Percentiles rank a stretch among this genome's conserved stretches.
Evolutionary conservation across 1,140 invertebrate genomes (phyloP).

Genomic region (Meloidogyne chitwoodi): DNA sequence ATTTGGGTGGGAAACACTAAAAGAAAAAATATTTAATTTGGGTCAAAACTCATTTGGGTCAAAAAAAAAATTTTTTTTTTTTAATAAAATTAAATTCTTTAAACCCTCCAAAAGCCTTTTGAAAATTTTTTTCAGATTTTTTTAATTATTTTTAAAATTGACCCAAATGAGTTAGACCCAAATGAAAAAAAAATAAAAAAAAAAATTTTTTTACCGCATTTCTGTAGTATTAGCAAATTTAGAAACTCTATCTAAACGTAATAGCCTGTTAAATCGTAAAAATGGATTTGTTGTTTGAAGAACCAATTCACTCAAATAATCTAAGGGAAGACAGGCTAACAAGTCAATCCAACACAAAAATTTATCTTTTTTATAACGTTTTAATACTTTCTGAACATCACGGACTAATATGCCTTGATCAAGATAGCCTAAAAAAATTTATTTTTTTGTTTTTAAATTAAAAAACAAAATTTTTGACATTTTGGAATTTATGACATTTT

Average conservation of each 20-base stretch:
- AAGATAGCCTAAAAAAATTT: slow-evolving; percentile 5
- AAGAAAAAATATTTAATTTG: slow-evolving; percentile 59
- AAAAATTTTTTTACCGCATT: slow-evolving; percentile 1
- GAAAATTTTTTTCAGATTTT: neutral
- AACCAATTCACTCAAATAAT: slow-evolving; percentile 9
- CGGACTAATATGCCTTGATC: slow-evolving; percentile 14
- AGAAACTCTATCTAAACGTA: neutral
- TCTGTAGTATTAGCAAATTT: slow-evolving; percentile 8
- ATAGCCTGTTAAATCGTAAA: slow-evolving; percentile 10
- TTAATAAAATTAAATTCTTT: too few relatives aligned
- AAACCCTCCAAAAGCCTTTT: too few relatives aligned
- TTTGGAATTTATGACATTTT: too few relatives aligned
- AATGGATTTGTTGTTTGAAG: slow-evolving; percentile 12
- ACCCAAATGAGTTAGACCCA: neutral
- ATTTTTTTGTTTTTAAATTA: too few relatives aligned
- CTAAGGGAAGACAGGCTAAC: neutral
- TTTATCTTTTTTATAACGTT: neutral
- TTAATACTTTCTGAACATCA: slow-evolving; percentile 4
- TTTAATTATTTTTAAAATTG: neutral
- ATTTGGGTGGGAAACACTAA: slow-evolving; percentile 78
- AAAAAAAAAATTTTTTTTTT: neutral
- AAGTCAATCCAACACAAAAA: neutral
- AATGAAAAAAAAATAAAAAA: neutral
- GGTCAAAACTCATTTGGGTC: neutral
- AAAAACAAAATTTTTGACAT: neutral